phyloP scores from a whole-genome alignment of 2,797 vertebrate species.

The Chiroxiphia lanceolata region DNA sequence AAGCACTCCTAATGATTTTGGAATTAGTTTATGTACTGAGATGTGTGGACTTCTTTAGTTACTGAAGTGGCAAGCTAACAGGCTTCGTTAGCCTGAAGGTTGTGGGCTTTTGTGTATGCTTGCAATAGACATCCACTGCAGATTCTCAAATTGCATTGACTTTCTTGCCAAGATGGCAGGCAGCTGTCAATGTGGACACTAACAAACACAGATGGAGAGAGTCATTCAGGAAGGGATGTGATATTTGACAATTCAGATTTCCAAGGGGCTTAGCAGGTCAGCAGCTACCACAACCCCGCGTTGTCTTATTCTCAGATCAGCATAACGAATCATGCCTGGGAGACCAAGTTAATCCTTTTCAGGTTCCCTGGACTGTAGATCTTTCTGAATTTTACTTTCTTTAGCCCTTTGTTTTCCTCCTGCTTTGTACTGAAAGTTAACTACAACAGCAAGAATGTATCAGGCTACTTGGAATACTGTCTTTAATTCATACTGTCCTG shows the following conservation, averaged over 20 bases:
- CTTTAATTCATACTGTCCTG: constrained; percentile 49
- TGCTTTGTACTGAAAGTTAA: constrained; percentile 61
- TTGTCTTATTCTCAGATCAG: constrained; percentile 56
- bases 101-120: not conserved
- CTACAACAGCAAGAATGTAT: constrained; percentile 47
- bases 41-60: constrained; percentile 23
- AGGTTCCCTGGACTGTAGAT: constrained; percentile 62
- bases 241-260: constrained; percentile 65
- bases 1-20: constrained; percentile 16
- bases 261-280: constrained; percentile 46
- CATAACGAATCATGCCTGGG: constrained; percentile 65
- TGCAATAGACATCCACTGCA: not conserved
- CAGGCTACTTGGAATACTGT: constrained; percentile 52
- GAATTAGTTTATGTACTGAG: constrained; percentile 45
- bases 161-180: constrained; percentile 65
- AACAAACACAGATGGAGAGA: constrained; percentile 69
- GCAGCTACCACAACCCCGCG: constrained; percentile 19
- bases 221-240: constrained; percentile 48
- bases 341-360: constrained; percentile 71
- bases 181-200: constrained; percentile 65
- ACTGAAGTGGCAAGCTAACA: not conserved
- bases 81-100: constrained; percentile 12
- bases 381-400: constrained; percentile 69
- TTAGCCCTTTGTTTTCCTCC: constrained; percentile 55
- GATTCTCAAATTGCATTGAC: constrained; percentile 54